A percentile compares a stretch with the other conserved stretches of the same genome.
phyloP scores from a whole-genome alignment of 2,888 invertebrate species.

The Drosophila merina region DNA sequence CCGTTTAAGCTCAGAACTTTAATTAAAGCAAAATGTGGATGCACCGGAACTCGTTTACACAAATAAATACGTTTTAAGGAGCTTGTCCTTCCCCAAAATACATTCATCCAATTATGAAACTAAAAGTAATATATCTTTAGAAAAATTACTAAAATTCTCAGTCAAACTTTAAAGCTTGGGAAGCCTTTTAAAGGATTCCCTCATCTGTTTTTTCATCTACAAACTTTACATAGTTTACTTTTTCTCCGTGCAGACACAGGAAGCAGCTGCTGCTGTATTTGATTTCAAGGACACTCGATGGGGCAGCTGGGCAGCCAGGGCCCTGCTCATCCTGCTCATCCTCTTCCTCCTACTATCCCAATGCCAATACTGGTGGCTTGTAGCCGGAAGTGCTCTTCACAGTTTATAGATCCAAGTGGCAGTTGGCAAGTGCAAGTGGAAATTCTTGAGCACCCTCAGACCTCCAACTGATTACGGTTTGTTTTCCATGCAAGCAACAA shows the following conservation, averaged over 20 bases:
- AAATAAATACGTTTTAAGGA: conserved; percentile 53
- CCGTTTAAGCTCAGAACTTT: conserved; percentile 12
- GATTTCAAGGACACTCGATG: conserved; percentile 75
- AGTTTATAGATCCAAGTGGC: conserved; percentile 76
- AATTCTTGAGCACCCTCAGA: conserved; percentile 61
- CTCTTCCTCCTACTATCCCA: conserved; percentile 34
- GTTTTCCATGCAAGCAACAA: conserved; percentile 65
- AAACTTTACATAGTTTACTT: not conserved
- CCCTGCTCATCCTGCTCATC: conserved; percentile 37
- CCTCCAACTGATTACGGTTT: conserved; percentile 69
- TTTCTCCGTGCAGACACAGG: conserved; percentile 23
- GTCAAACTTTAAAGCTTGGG: too few species aligned
- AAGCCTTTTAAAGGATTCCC: too few species aligned
- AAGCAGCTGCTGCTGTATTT: conserved; percentile 55
- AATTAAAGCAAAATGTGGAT: conserved; percentile 39
- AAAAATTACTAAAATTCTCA: too few species aligned
- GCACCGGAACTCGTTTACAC: conserved; percentile 12
- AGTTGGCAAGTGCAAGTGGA: conserved; percentile 75
- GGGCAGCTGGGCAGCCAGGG: conserved; percentile 58
- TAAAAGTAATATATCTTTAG: too few species aligned
- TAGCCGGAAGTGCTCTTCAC: conserved; percentile 71
- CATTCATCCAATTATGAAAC: too few species aligned
- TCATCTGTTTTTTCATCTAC: too few species aligned
- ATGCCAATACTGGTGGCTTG: conserved; percentile 21
- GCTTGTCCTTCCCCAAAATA: conserved; percentile 9